Percentiles rank a stretch among this genome's conserved stretches.
Evolutionary conservation across 1,140 invertebrate genomes (phyloP).

Genomic region (Chionoecetes opilio): DNA sequence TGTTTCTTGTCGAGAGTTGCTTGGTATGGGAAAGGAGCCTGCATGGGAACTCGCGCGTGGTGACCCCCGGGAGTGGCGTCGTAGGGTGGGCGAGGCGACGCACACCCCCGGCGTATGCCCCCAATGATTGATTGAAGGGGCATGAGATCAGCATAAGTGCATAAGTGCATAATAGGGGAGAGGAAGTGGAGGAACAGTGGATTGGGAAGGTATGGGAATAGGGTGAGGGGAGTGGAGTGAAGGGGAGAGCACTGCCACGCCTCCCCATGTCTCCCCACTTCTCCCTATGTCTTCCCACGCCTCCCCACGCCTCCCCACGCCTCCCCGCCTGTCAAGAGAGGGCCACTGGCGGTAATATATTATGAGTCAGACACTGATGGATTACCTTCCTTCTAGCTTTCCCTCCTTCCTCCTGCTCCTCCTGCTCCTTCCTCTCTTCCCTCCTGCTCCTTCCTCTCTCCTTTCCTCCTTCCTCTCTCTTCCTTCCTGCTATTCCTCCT

Average conservation of each 20-base stretch:
- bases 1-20: too few relatives aligned
- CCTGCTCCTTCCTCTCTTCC: not conserved
- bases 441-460: not conserved
- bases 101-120: too few relatives aligned
- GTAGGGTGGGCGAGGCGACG: too few relatives aligned
- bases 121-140: too few relatives aligned
- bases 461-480: not conserved
- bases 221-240: not conserved
- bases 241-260: not conserved
- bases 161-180: not conserved
- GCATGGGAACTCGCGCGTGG: too few relatives aligned
- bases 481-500: not conserved
- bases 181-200: not conserved
- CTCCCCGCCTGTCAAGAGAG: not conserved
- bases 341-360: constrained; percentile 7
- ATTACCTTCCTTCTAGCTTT: constrained; percentile 15
- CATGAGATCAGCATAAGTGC: too few relatives aligned
- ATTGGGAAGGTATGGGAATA: not conserved
- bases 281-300: not conserved
- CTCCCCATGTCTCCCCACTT: too few relatives aligned
- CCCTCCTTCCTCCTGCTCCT: constrained; percentile 23
- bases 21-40: too few relatives aligned
- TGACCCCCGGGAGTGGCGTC: too few relatives aligned
- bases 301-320: not conserved
- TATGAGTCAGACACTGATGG: constrained; percentile 7